phyloP scores from a whole-genome alignment of 1,140 invertebrate genomes.

The Calephelis virginiensis region DNA sequence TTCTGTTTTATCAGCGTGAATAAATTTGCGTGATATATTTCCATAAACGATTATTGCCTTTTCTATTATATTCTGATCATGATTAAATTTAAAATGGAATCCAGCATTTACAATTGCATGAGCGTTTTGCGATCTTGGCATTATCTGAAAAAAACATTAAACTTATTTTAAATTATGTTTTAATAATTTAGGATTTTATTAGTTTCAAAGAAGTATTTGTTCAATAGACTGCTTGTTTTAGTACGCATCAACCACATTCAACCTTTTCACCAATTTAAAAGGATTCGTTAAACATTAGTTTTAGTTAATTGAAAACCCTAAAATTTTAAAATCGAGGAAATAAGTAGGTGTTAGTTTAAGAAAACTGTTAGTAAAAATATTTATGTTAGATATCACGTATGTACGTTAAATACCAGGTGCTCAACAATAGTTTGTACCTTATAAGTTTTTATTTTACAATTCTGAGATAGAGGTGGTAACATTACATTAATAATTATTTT shows the following conservation, averaged over 20 bases:
- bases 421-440: conserved; percentile 46
- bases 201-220: too few species aligned
- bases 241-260: too few species aligned
- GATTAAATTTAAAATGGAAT: conserved; percentile 83
- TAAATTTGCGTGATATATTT: conserved; percentile 83
- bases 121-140: conserved; percentile 86
- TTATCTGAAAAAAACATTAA: conserved; percentile 78
- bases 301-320: too few species aligned
- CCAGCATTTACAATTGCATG: conserved; percentile 87
- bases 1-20: conserved; percentile 85
- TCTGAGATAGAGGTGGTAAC: conserved; percentile 52
- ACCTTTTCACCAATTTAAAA: too few species aligned
- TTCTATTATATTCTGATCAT: conserved; percentile 52
- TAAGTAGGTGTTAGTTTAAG: background rate
- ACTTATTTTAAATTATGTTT: too few species aligned
- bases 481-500: conserved; percentile 62
- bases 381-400: background rate
- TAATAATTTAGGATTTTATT: too few species aligned
- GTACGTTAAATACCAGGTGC: too few species aligned
- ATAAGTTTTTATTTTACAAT: conserved; percentile 55
- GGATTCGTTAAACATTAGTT: background rate
- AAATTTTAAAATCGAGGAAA: too few species aligned
- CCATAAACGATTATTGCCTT: conserved; percentile 81
- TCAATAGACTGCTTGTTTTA: too few species aligned
- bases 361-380: background rate